Base-by-base conservation (phyloP, 2,888 invertebrate genomes). In the Limenitis camilla region DNA sequence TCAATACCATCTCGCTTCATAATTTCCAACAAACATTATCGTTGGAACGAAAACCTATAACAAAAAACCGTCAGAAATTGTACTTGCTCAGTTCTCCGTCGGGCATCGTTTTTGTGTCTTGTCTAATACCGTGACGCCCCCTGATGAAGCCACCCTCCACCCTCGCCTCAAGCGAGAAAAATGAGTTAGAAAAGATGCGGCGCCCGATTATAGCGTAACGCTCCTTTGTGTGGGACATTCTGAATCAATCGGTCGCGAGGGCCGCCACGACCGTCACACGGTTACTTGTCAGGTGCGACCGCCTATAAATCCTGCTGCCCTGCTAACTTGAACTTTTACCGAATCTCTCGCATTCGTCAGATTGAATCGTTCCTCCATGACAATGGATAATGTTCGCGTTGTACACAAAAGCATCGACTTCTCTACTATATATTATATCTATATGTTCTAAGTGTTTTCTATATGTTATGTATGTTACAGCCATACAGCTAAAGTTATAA, bases 151-250 rank as follows among this genome's bases (percentile, higher is more conserved):
- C 64, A 56, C 62, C 63, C 60, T 61, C 62, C 69, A 67, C 64
- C 58, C 59, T 59, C 68, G 70, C 81, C 77, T 75, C 76, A 66
- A 76, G 78, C 82, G 82, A 88, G 88, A 87, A 88, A 88, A 88
- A 88, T 88, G 88, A 87, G 87, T 86, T 86, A 87, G 86, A 83
- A 86, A 85, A 88, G 87, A 88, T 87, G 87, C 81, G 84, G 78
- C 76, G 73, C 71, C 74, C 84, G 85, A 85, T 85, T 84, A 84
- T 84, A 76, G 80, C 79, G 77, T 78, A 79, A 76, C 79, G 76
- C 72, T 69, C 78, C 78, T 83, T 83, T 84, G 82, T 82, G 72
- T 66, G 74, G 72, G 71, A 75, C 79, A 78, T 81, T 80, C 57
- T 46, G 81, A 85, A 84, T 83, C 85, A 84, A 84, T 66, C 84